Base-by-base conservation (phyloP, 2,888 invertebrate genomes). In the Megamerina dolium region DNA sequence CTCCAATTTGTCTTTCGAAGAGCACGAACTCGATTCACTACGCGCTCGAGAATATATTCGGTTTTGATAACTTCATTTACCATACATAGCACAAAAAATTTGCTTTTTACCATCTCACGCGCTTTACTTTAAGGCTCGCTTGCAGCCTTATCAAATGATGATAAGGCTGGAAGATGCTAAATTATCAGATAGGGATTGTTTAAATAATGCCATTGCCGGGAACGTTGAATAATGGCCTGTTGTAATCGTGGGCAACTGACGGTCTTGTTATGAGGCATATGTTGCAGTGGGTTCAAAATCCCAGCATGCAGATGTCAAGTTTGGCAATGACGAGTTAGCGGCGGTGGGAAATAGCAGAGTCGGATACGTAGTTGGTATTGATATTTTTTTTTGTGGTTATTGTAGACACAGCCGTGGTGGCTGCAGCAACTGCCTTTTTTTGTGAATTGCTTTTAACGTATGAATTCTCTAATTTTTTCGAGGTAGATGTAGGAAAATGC, bases 1-100 rank as follows among this genome's bases (percentile, higher is more conserved):
- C 14, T 26, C 37, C 18, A 37, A 27, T 27, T 37, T 37, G 17
- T 37, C 37, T 20, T n/a, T 33, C n/a, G n/a, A n/a, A n/a, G n/a
- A n/a, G n/a, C n/a, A n/a, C n/a, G n/a, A n/a, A n/a, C n/a, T n/a
- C n/a, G n/a, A n/a, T n/a, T n/a, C n/a, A n/a, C n/a, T n/a, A n/a
- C n/a, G n/a, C n/a, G n/a, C n/a, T n/a, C n/a, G n/a, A n/a, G n/a
- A n/a, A 33, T 33, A 5, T 18, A n/a, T 17, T 33, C 18, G n/a
- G 33, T 33, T 17, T 33, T 33, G 17, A n/a, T n/a, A n/a, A n/a
- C n/a, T n/a, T n/a, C n/a, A n/a, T n/a, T n/a, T n/a, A n/a, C n/a
- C n/a, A n/a, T n/a, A n/a, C n/a, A 33, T 33, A 8, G 19, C 19
- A 19, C 18, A 1, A 9, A 33, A 4, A 13, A 18, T 33, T 12